These are phyloP conservation scores for Xylota segnis DNA, from an alignment of 2,888 invertebrate species.

Conservation along the genomic window DNA sequence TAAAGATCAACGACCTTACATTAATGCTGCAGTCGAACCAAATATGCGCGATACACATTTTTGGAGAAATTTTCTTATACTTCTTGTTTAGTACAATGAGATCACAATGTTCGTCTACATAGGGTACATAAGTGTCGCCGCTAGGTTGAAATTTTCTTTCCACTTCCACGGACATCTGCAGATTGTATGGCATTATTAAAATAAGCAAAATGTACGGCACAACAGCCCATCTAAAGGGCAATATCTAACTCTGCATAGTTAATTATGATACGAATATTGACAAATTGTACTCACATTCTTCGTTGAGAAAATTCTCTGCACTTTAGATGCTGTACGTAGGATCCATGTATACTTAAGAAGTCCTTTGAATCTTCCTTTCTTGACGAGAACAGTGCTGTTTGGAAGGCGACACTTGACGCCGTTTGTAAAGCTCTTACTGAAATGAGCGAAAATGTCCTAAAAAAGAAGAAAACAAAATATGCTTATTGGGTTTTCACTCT, in stretches of 20 bases:
- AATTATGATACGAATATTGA: neutral
- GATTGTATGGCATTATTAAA: neutral
- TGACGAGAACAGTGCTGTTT: slow-evolving; percentile 87
- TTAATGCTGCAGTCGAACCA: slow-evolving; percentile 78
- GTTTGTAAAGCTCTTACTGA: slow-evolving; percentile 89
- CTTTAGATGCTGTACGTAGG: slow-evolving; percentile 89
- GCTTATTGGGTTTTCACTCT: neutral
- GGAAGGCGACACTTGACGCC: slow-evolving; percentile 88
- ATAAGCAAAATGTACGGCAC: neutral
- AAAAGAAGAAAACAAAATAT: slow-evolving; percentile 31
- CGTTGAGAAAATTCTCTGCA: slow-evolving; percentile 90
- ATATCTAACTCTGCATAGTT: neutral
- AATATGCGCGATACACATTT: slow-evolving; percentile 80
- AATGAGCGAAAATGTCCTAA: slow-evolving; percentile 89
- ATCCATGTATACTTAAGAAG: slow-evolving; percentile 90
- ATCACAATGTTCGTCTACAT: slow-evolving; percentile 76
- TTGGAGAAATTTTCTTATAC: slow-evolving; percentile 80
- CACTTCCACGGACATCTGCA: slow-evolving; percentile 78
- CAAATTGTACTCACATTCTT: slow-evolving; percentile 79
- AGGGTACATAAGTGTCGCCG: slow-evolving; percentile 79
- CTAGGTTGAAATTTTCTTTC: slow-evolving; percentile 79
- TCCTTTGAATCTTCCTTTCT: slow-evolving; percentile 88
- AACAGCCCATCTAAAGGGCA: no score
- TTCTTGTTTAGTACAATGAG: slow-evolving; percentile 72
- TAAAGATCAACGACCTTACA: slow-evolving; percentile 58